Base-by-base conservation (phyloP, 2,113 vertebrate species). In the Hiodon alosoides region DNA sequence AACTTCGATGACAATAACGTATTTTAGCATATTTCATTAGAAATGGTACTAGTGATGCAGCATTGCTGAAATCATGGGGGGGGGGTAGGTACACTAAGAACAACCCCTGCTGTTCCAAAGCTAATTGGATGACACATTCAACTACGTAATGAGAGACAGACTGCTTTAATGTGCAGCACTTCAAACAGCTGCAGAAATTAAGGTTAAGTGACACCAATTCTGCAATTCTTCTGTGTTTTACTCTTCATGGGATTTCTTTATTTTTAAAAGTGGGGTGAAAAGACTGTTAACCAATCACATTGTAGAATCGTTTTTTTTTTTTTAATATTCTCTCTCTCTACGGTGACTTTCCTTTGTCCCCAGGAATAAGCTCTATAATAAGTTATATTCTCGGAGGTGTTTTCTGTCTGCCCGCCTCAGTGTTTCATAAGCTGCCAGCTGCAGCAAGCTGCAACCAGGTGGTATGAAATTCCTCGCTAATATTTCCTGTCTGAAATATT, bases 111-210 rank as follows among this genome's bases (percentile, higher is more conserved):
- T 71, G 67, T n/a, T 69, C 67, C 53, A 54, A 51, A 73, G 67
- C 54, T 82, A 82, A 80, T 80, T 80, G 77, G 69, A 80, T 82
- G 79, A 79, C 73, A 80, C 72, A 55, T 59, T 77, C 66, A 71
- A 79, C 72, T 75, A 79, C 72, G 65, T 79, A 79, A 82, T 77
- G 72, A 80, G 77, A 74, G 61, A 70, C 75, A 51, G 71, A 75
- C 72, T 73, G 75, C 75, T 79, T 80, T 75, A 73, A 73, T 77
- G 76, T 80, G 59, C 72, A 70, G 73, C 62, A 77, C 72, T 77
- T 69, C 72, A 76, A 59, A 79, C 65, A 75, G 65, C 57, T 67
- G 65, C 50, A 47, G 53, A 50, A 77, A 72, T 65, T 75, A 13
- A 67, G 73, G 73, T 48, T 71, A 74, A 51, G 62, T 75, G 75